Percentiles rank a stretch among this genome's conserved stretches.
These are phyloP conservation scores for Arbacia lixula DNA, from an alignment of 53 echinoderm and acorn worm species.

Conservation along the genomic window DNA sequence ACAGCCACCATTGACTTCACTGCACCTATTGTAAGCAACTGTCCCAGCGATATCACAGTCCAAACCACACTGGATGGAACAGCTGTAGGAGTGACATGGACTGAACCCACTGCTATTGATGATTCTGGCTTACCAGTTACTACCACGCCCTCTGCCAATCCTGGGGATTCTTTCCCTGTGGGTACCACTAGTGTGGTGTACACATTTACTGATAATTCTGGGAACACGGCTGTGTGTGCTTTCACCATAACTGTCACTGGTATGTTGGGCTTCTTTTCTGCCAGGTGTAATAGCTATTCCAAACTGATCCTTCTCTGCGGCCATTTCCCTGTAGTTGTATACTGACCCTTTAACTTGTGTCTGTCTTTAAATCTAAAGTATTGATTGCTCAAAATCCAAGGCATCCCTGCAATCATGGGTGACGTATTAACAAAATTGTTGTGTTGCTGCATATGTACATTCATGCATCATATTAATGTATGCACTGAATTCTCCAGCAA, in stretches of 20 bases:
- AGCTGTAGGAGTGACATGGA: conserved; percentile 15
- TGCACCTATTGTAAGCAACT: conserved; percentile 8
- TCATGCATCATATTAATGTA: too few relatives aligned
- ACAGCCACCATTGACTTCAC: conserved; percentile 26
- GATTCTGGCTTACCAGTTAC: conserved; percentile 35
- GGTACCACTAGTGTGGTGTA: conserved; percentile 66
- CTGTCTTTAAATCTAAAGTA: too few relatives aligned
- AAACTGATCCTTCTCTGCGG: too few relatives aligned
- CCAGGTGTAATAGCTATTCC: too few relatives aligned
- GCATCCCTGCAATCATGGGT: too few relatives aligned
- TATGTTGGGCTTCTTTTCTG: too few relatives aligned
- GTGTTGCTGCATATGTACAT: too few relatives aligned
- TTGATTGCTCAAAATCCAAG: too few relatives aligned
- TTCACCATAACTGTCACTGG: conserved; percentile 12
- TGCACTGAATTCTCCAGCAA: too few relatives aligned
- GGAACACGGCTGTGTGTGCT: conserved; percentile 19
- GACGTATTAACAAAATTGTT: too few relatives aligned
- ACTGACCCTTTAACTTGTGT: too few relatives aligned
- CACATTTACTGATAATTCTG: conserved; percentile 65
- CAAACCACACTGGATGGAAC: conserved; percentile 20
- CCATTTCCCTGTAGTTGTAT: neutral
- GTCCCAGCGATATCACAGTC: conserved; percentile 7
- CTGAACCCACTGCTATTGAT: conserved; percentile 35
- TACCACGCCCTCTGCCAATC: conserved; percentile 28
- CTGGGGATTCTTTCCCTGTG: conserved; percentile 59